phyloP scores from a whole-genome alignment of 1,140 invertebrate genomes.

The Meloidogyne floridensis region DNA sequence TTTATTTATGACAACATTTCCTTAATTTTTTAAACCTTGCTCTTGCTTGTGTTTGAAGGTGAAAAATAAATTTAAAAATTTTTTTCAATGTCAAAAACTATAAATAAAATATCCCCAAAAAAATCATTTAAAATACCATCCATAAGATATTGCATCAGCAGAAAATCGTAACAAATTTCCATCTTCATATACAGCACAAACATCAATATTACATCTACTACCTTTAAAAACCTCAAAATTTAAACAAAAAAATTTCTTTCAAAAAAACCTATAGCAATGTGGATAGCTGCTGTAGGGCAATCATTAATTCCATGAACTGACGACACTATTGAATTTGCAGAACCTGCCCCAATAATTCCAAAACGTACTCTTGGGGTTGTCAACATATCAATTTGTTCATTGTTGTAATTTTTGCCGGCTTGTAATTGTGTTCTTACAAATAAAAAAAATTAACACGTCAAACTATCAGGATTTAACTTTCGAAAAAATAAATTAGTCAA shows the following conservation, averaged over 20 bases:
- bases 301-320: slow-evolving; percentile 82
- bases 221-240: slow-evolving; percentile 34
- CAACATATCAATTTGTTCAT: slow-evolving; percentile 72
- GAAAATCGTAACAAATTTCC: slow-evolving; percentile 75
- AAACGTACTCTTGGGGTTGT: slow-evolving; percentile 71
- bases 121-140: slow-evolving; percentile 69
- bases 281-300: slow-evolving; percentile 78
- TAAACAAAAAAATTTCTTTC: not conserved
- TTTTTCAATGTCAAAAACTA: no score
- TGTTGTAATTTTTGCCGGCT: slow-evolving; percentile 66
- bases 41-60: no score
- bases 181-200: slow-evolving; percentile 77
- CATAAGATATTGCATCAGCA: slow-evolving; percentile 82
- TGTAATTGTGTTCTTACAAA: slow-evolving; percentile 63
- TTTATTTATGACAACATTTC: no score
- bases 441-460: not conserved
- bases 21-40: no score
- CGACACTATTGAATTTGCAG: slow-evolving; percentile 81
- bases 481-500: no score
- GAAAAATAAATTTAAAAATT: no score
- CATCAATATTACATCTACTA: slow-evolving; percentile 72
- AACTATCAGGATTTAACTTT: not conserved
- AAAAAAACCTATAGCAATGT: slow-evolving; percentile 76
- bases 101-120: no score
- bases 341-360: slow-evolving; percentile 71